A percentile compares a stretch with the other conserved stretches of the same genome.
Evolutionary conservation across 2,797 vertebrate genomes (phyloP).

Genomic region (Arnoldichthys spilopterus): DNA sequence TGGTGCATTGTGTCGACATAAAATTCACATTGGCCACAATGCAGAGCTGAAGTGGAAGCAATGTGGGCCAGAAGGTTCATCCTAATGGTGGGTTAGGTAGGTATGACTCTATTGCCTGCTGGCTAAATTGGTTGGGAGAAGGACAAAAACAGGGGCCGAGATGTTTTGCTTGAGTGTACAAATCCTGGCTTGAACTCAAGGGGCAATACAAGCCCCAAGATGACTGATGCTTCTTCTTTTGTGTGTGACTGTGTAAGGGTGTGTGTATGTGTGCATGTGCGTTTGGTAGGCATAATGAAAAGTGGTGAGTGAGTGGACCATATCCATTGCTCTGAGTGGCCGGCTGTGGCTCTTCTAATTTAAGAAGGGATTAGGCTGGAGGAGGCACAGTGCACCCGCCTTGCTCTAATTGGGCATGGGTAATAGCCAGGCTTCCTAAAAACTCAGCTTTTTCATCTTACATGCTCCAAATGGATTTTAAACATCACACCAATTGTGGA

Average conservation of each 20-base stretch:
- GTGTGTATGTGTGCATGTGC: conserved; percentile 37
- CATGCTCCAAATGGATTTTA: conserved; percentile 42
- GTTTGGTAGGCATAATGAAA: conserved; percentile 66
- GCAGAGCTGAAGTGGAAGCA: neutral
- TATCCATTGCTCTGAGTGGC: conserved; percentile 61
- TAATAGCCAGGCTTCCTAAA: conserved; percentile 68
- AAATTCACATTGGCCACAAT: neutral
- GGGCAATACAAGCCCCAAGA: conserved; percentile 56
- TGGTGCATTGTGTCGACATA: neutral
- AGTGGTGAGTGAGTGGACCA: conserved; percentile 64
- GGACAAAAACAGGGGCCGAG: conserved; percentile 46
- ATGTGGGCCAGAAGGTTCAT: neutral
- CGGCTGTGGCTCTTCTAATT: conserved; percentile 67
- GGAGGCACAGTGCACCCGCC: conserved; percentile 51
- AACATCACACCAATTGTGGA: conserved; percentile 46
- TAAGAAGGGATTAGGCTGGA: conserved; percentile 65
- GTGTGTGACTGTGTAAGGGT: conserved; percentile 43
- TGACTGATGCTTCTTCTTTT: conserved; percentile 65
- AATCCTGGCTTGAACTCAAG: conserved; percentile 58
- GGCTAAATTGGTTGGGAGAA: conserved; percentile 55
- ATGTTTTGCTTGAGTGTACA: conserved; percentile 66
- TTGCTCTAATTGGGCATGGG: conserved; percentile 72
- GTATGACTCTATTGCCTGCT: conserved; percentile 46
- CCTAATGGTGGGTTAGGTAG: conserved; percentile 36
- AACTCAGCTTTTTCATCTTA: conserved; percentile 62